phyloP scores from a whole-genome alignment of 2,797 vertebrate genomes.

The Bucorvus abyssinicus region DNA sequence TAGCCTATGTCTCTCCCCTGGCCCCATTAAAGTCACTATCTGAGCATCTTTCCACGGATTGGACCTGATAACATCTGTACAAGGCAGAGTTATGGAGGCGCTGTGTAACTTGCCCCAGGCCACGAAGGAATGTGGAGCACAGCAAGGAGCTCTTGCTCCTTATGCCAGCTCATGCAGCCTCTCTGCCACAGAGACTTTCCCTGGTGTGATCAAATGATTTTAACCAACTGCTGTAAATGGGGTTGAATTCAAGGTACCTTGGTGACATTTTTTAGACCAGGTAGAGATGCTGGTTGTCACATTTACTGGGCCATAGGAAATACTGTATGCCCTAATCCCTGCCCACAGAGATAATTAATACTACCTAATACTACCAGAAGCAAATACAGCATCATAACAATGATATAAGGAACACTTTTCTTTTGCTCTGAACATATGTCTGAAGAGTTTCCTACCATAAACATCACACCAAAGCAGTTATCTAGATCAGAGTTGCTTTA shows the following conservation, averaged over 20 bases:
- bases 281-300: neutral
- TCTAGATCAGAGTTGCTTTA: neutral
- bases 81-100: neutral
- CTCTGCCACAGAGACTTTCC: neutral
- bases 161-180: fast-evolving
- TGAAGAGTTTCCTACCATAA: neutral
- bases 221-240: neutral
- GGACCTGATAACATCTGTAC: slow-evolving; percentile 40
- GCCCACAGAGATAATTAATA: no score
- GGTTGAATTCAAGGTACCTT: neutral
- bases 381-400: neutral
- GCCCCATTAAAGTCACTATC: neutral
- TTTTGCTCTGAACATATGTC: neutral
- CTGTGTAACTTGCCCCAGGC: neutral
- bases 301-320: neutral
- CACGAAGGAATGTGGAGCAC: neutral
- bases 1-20: neutral
- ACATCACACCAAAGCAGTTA: neutral
- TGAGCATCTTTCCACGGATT: neutral
- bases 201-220: neutral
- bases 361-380: neutral
- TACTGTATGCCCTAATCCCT: neutral
- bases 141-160: neutral
- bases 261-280: neutral
- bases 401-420: neutral